Evolutionary conservation across 2,888 invertebrate species (phyloP).

Genomic region (Lutraria lutraria): DNA sequence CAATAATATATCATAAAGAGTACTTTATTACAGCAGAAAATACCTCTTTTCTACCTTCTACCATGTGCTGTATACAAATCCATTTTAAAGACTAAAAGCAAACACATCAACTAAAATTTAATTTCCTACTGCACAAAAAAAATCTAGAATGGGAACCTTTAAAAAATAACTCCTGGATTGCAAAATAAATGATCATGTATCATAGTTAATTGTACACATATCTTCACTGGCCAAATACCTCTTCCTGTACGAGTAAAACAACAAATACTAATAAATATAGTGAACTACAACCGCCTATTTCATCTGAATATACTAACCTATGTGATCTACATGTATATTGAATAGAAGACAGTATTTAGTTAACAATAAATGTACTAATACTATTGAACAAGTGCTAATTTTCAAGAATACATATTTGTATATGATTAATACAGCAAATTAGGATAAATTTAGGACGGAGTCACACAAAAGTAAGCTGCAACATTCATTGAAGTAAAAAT

Average conservation of each 20-base stretch:
- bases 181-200: too few species aligned
- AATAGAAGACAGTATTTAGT: background rate
- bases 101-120: constrained; percentile 10
- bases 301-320: background rate
- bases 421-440: background rate
- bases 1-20: too few species aligned
- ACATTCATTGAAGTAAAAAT: constrained; percentile 26
- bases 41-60: background rate
- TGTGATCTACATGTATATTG: background rate
- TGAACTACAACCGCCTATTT: background rate
- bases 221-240: background rate
- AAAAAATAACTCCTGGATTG: too few species aligned
- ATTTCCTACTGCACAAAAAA: background rate
- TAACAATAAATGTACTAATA: background rate
- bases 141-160: too few species aligned
- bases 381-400: background rate
- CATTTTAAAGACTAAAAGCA: constrained; percentile 3
- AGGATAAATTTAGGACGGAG: background rate
- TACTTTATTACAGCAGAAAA: too few species aligned
- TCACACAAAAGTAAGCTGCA: constrained; percentile 35
- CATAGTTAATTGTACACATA: background rate
- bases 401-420: background rate
- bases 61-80: background rate
- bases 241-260: background rate
- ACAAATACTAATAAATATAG: background rate